Percentiles rank a stretch among this genome's conserved stretches.
phyloP scores from a whole-genome alignment of 2,797 vertebrate genomes.

The Coregonus ussuriensis region DNA sequence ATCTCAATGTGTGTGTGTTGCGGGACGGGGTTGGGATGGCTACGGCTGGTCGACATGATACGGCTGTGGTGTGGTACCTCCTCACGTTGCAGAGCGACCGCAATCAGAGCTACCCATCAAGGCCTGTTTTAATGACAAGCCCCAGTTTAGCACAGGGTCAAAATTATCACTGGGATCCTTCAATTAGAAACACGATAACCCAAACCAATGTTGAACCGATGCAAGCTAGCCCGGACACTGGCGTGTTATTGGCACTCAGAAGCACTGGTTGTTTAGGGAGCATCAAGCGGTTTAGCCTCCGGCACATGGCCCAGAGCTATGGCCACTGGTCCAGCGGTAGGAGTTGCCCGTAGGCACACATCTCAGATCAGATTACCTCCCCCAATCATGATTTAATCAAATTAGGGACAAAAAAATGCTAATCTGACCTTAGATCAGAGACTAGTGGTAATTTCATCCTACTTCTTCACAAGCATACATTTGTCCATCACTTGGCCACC shows the following conservation, averaged over 20 bases:
- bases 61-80: too few species aligned
- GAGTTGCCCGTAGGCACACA: not conserved
- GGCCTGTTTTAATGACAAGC: too few species aligned
- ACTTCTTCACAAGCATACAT: not conserved
- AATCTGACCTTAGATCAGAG: not conserved
- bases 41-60: too few species aligned
- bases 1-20: not conserved
- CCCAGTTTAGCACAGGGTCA: too few species aligned
- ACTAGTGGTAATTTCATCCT: not conserved
- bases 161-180: too few species aligned
- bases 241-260: not conserved
- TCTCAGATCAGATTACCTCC: not conserved
- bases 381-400: not conserved
- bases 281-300: too few species aligned
- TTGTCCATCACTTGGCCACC: not conserved
- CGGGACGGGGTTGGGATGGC: too few species aligned
- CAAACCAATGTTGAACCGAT: slow-evolving; percentile 43
- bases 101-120: too few species aligned
- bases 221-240: slow-evolving; percentile 39
- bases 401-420: not conserved
- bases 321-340: too few species aligned
- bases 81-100: too few species aligned
- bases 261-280: not conserved
- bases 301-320: too few species aligned
- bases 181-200: too few species aligned